These are phyloP conservation scores for Heliconius ethilla DNA, from an alignment of 2,888 invertebrate genomes.

Conservation along the genomic window DNA sequence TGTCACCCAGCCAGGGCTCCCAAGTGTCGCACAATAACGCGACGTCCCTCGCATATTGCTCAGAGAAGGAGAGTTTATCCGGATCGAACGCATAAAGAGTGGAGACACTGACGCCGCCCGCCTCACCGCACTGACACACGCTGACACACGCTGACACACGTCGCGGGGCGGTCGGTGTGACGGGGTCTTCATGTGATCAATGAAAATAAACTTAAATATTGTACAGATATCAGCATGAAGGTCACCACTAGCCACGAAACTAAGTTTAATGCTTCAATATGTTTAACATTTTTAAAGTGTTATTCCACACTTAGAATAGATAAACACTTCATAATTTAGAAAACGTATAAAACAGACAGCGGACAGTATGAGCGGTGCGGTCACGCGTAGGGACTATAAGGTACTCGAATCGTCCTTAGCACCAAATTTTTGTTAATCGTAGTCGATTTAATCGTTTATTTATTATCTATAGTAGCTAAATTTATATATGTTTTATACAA, in stretches of 20 bases:
- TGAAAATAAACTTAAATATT: not conserved
- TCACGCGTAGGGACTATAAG: not conserved
- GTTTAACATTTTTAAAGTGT: too few relatives aligned
- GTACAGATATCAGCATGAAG: not conserved
- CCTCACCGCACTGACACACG: too few relatives aligned
- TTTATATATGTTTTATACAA: constrained; percentile 20
- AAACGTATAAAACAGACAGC: not conserved
- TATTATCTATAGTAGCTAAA: constrained; percentile 14
- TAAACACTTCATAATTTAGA: not conserved
- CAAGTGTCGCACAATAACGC: not conserved
- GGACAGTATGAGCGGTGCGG: not conserved
- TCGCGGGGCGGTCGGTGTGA: not conserved
- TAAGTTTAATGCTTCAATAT: not conserved
- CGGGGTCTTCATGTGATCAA: not conserved
- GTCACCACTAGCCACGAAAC: not conserved
- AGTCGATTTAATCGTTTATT: constrained; percentile 1
- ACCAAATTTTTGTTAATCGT: constrained; percentile 11
- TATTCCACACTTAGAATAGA: too few relatives aligned
- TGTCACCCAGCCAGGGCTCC: too few relatives aligned
- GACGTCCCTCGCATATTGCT: not conserved
- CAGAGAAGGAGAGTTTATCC: not conserved
- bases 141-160: too few relatives aligned
- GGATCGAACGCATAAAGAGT: not conserved
- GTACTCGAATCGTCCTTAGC: constrained; percentile 3
- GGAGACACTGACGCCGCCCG: not conserved